phyloP scores from a whole-genome alignment of 2,113 vertebrate genomes.

The Mystacornis crossleyi region DNA sequence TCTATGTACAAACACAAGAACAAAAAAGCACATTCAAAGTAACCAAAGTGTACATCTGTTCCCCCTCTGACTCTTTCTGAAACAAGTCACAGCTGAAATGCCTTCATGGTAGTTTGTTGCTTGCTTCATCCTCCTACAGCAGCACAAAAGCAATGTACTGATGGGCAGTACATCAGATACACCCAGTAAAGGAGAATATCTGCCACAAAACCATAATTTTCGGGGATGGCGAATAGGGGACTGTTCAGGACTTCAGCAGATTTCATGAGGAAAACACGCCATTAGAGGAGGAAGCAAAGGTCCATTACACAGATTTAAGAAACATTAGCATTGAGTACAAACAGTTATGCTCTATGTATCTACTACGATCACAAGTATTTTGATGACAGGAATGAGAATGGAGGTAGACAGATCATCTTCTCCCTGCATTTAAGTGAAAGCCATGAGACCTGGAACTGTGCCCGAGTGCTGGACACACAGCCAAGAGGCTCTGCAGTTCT shows the following conservation, averaged over 20 bases:
- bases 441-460: neutral
- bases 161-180: neutral
- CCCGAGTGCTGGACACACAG: neutral
- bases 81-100: neutral
- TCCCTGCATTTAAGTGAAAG: neutral
- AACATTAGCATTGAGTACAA: neutral
- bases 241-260: neutral
- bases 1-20: neutral
- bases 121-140: neutral
- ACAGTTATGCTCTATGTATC: neutral
- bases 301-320: neutral
- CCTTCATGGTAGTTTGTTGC: neutral
- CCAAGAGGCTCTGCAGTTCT: neutral
- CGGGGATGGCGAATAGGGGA: accelerated
- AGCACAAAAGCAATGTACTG: neutral
- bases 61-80: neutral
- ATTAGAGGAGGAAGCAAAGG: neutral
- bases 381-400: neutral
- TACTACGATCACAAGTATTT: neutral
- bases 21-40: neutral
- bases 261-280: neutral
- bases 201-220: neutral
- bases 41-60: neutral
- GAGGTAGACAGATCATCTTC: neutral
- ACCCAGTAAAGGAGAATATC: neutral